Evolutionary conservation across 2,797 vertebrate species (phyloP).

Genomic region (Hydrophis major): DNA sequence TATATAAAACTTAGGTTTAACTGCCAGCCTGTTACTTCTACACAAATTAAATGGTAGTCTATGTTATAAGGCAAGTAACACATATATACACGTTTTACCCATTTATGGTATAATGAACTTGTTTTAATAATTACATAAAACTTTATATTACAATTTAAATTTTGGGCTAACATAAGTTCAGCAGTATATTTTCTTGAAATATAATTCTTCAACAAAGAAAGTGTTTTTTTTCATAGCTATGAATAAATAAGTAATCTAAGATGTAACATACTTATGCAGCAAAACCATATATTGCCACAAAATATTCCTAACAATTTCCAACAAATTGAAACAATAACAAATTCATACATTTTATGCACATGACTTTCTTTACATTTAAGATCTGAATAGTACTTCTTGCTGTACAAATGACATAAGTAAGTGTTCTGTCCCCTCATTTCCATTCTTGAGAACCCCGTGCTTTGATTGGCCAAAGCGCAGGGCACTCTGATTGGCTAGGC

Average conservation of each 20-base stretch:
- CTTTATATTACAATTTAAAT: constrained; percentile 35
- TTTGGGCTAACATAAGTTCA: constrained; percentile 47
- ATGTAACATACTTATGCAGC: constrained; percentile 58
- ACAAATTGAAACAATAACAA: constrained; percentile 64
- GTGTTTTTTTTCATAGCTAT: constrained; percentile 53
- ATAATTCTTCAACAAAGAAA: constrained; percentile 44
- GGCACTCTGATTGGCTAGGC: no score
- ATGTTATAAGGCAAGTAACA: not conserved
- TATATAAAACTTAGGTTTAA: constrained; percentile 35
- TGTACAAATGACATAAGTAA: constrained; percentile 64
- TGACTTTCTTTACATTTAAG: constrained; percentile 73
- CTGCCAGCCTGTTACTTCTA: not conserved
- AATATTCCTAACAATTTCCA: constrained; percentile 59
- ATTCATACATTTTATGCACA: constrained; percentile 71
- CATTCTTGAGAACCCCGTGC: no score
- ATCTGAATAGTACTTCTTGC: constrained; percentile 72
- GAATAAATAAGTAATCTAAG: constrained; percentile 57
- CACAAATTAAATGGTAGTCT: not conserved
- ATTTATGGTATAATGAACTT: constrained; percentile 34
- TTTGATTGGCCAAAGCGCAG: no score
- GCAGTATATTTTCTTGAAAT: constrained; percentile 30
- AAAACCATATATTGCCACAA: constrained; percentile 57
- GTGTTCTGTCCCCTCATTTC: no score
- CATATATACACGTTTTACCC: constrained; percentile 29
- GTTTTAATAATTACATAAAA: constrained; percentile 54